These are phyloP conservation scores for Bagarius yarrelli DNA, from an alignment of 2,113 vertebrate species.

Conservation along the genomic window DNA sequence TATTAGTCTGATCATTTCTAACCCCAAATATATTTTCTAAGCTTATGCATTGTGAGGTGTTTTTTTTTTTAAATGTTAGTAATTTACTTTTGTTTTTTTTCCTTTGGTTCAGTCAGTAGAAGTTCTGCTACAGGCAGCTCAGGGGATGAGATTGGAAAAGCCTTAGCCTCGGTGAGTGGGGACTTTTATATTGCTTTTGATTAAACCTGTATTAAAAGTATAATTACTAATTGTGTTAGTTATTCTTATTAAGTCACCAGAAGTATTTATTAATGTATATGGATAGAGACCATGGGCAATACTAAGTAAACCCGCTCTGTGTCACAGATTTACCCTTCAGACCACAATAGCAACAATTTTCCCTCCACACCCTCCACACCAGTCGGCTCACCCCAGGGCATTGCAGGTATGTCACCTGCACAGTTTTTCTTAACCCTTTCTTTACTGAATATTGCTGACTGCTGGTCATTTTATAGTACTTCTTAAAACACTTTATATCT, in stretches of 20 bases:
- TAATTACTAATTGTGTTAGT: neutral
- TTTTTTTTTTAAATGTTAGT: neutral
- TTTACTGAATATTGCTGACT: neutral
- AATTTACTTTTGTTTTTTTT: neutral
- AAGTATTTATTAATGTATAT: too few relatives aligned
- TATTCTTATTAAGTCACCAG: neutral
- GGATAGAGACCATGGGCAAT: too few relatives aligned
- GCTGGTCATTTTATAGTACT: neutral
- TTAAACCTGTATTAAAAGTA: neutral
- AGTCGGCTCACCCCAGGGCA: slow-evolving; percentile 90
- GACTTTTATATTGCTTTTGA: too few relatives aligned
- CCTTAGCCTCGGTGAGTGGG: slow-evolving; percentile 90
- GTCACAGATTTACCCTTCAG: slow-evolving; percentile 92
- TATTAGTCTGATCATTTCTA: too few relatives aligned
- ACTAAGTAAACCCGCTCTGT: too few relatives aligned
- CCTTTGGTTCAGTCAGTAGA: slow-evolving; percentile 77
- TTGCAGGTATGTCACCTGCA: slow-evolving; percentile 77
- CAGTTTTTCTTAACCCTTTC: neutral
- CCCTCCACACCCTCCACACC: slow-evolving; percentile 92
- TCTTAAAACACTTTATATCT: too few relatives aligned
- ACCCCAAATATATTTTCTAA: too few relatives aligned
- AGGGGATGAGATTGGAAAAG: slow-evolving; percentile 96
- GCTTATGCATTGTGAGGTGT: neutral
- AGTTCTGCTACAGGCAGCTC: slow-evolving; percentile 89
- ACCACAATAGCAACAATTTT: slow-evolving; percentile 98